phyloP scores from a whole-genome alignment of 2,797 vertebrate genomes.

The Borostomias antarcticus region DNA sequence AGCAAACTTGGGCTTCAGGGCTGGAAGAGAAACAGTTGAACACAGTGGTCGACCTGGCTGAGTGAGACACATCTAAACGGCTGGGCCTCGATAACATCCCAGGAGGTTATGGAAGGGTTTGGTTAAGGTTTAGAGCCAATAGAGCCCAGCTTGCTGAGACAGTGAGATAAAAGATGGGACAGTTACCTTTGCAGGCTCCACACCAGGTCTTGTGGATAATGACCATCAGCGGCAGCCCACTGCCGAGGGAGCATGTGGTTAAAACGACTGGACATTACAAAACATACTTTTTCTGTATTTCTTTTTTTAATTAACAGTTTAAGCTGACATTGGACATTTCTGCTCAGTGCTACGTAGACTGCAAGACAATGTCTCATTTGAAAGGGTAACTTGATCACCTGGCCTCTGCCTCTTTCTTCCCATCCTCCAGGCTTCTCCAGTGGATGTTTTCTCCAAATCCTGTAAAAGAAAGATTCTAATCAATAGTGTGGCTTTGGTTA shows the following conservation, averaged over 20 bases:
- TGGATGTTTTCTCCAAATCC: constrained; percentile 97
- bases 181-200: constrained; percentile 96
- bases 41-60: no score
- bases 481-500: background rate
- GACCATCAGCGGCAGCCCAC: constrained; percentile 94
- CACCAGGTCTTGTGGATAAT: constrained; percentile 99
- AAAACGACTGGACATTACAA: background rate
- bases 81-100: background rate
- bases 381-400: constrained; percentile 75
- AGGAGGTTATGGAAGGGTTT: background rate
- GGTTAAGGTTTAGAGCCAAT: background rate
- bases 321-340: background rate
- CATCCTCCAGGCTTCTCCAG: constrained; percentile 95
- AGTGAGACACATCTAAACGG: no score
- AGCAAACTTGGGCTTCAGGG: constrained; percentile 96
- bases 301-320: background rate
- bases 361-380: background rate
- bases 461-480: constrained; percentile 47
- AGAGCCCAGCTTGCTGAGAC: background rate
- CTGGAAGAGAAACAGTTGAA: constrained; percentile 67
- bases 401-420: constrained; percentile 92
- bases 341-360: background rate
- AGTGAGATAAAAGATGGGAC: background rate
- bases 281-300: no score
- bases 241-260: constrained; percentile 52